Percentiles rank a stretch among this genome's conserved stretches.
Conservation (phyloP, 1,140 invertebrate genomes). For the Anastrepha ludens region DNA sequence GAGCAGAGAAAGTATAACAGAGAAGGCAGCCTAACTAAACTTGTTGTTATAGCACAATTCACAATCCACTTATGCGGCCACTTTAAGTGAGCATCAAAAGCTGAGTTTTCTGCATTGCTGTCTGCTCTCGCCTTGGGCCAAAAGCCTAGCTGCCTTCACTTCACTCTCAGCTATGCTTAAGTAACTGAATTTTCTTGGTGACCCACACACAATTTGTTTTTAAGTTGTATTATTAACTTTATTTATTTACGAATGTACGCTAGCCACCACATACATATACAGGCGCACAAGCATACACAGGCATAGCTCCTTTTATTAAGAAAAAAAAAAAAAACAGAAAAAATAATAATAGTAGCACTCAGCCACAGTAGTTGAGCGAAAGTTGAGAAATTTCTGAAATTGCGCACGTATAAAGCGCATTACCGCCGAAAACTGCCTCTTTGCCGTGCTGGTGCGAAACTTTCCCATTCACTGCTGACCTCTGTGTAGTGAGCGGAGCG, state of each 20-base stretch:
- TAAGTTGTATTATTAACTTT: slow-evolving; percentile 43
- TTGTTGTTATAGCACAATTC: not conserved
- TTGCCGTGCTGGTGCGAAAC: not conserved
- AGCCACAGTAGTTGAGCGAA: not conserved
- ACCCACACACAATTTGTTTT: slow-evolving; percentile 38
- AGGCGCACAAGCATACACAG: not conserved
- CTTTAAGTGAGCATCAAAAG: slow-evolving; percentile 26
- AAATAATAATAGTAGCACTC: not conserved
- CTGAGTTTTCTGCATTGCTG: not conserved
- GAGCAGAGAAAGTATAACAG: slow-evolving; percentile 30
- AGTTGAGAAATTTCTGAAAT: not conserved
- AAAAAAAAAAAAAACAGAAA: not conserved
- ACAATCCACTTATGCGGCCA: slow-evolving; percentile 35
- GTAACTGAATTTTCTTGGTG: slow-evolving; percentile 16
- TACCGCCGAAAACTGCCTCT: not conserved
- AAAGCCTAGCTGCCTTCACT: not conserved
- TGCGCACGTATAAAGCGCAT: slow-evolving; percentile 29
- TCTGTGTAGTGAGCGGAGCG: not conserved
- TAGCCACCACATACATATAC: not conserved
- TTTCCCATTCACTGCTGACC: slow-evolving; percentile 30
- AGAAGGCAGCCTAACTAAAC: not conserved
- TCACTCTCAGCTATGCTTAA: not conserved
- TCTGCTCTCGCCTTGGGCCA: not conserved
- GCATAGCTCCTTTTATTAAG: not conserved
- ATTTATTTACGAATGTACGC: slow-evolving; percentile 14